Base-by-base conservation (phyloP, 2,797 vertebrate species). In the Rhinatrema bivittatum region DNA sequence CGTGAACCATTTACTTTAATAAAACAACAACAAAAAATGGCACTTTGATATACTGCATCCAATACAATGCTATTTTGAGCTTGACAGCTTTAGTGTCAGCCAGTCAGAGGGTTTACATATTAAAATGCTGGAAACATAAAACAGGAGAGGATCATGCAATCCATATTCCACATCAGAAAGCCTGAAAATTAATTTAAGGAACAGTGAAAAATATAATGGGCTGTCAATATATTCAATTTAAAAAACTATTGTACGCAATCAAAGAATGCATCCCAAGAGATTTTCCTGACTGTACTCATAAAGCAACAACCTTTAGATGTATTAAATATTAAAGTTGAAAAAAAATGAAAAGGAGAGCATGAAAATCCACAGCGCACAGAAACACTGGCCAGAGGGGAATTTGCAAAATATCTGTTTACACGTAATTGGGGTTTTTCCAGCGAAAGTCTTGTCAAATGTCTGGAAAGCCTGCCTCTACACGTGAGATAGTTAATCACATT, bases 301-400 rank as follows among this genome's bases (percentile, higher is more conserved):
- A 53, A 51, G 64, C 29, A 42, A 44, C 32, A 65, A 53, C 42
- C 25, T 44, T 68, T 64, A 60, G 62, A 60, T 66, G 34, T 32
- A 69, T 70, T 62, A 69, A 65, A 64, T 55, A 69, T 56, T 58
- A 66, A 48, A 44, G 44, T 56, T 38, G 41, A 5, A 18, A 50
- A 36, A 38, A 33, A 32, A 14, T n/a, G n/a, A n/a, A n/a, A n/a
- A n/a, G 32, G 26, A 17, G 53, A 52, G 33, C 50, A 62, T 52
- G 37, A 58, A 65, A 74, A 63, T 58, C 59, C 52, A 57, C 54
- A 62, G 43, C 37, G 51, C 69, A 68, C 60, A 67, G 46, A 63
- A 53, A 56, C 42, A 55, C 32, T 53, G 26, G 29, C 33, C 56
- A 59, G 42, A 58, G 59, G 52, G 45, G 9, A 60, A 17, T 70